These are phyloP conservation scores for Cactoblastis cactorum DNA, from an alignment of 2,888 invertebrate genomes.

Conservation along the genomic window DNA sequence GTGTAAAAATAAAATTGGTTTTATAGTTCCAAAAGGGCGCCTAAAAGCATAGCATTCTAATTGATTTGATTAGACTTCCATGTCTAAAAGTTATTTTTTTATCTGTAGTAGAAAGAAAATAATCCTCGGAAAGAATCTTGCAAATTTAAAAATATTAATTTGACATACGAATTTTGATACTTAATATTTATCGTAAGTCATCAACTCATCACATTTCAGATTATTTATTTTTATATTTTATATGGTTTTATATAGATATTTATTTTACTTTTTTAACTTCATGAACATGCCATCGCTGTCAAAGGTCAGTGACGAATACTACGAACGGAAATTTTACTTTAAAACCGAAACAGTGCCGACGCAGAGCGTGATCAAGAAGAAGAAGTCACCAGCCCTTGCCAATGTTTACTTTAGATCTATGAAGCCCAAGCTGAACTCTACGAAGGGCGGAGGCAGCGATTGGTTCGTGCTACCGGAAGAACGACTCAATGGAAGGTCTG, in stretches of 20 bases:
- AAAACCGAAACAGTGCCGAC: conserved; percentile 58
- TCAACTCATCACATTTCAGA: no score
- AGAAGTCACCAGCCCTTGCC: conserved; percentile 55
- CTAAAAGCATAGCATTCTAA: no score
- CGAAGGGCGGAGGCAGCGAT: conserved; percentile 60
- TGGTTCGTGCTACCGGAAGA: conserved; percentile 61
- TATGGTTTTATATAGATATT: background rate
- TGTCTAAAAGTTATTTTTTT: no score
- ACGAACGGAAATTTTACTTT: conserved; percentile 55
- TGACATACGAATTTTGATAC: background rate
- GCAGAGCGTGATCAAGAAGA: conserved; percentile 53
- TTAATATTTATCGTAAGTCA: background rate
- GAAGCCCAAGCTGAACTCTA: conserved; percentile 46
- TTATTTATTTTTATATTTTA: background rate
- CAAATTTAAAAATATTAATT: background rate
- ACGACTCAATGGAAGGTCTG: conserved; percentile 44
- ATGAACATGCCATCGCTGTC: conserved; percentile 27
- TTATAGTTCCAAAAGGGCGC: no score
- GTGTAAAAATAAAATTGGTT: no score
- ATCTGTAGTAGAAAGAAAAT: no score
- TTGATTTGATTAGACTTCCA: no score
- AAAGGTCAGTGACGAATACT: conserved; percentile 50
- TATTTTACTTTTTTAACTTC: background rate
- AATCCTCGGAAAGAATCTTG: no score
- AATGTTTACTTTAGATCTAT: conserved; percentile 63